Base-by-base conservation (phyloP, 2,113 vertebrate genomes). In the Herpailurus yagouaroundi region DNA sequence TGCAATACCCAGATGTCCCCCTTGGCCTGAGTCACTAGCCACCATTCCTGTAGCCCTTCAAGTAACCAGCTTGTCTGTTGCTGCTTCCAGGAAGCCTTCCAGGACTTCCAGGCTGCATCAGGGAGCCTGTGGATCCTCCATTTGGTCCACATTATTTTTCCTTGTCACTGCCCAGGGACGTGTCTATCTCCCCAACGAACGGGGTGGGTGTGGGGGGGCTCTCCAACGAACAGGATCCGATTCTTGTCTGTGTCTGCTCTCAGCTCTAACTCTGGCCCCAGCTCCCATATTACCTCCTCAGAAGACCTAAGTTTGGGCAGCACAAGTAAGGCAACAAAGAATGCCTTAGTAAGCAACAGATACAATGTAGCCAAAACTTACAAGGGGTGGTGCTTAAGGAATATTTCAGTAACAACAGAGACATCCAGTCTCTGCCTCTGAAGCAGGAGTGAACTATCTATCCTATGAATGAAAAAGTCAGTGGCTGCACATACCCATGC, bases 141-240 rank as follows among this genome's bases (percentile, higher is more conserved):
- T 52, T 15, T 11, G 1, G 21, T 23, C 31, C 14, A 3, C n/a
- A 19, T 64, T 55, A 52, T 10, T 66, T 36, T 50, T 31, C 25
- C 19, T 52, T 23, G 5, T 63, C 45, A 84, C 31, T 45, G 36
- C 31, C 64, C 55, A 36, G 18, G 36, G 25, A 48, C 3, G 6
- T 0, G 3, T 14, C 64, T 41, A 14, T 36, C 41, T 48, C 25
- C 66, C 9, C 19, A 79, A 1, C 3, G 15, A 31, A 5, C 7
- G 29, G 27, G 29, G 29, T 21, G 29, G 25, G 57, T 19, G 2
- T 1, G 29, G 41, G 29, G 10, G 18, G 21, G 57, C 57, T 60
- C 57, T 23, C 57, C 66, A 85, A 7, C 2, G 8, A 23, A 4
- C 13, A 60, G 2, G 25, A 8, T 57, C 19, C 3, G 23, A 33